Evolutionary conservation across 2,113 vertebrate genomes (phyloP).

Genomic region (Heteronetta atricapilla): DNA sequence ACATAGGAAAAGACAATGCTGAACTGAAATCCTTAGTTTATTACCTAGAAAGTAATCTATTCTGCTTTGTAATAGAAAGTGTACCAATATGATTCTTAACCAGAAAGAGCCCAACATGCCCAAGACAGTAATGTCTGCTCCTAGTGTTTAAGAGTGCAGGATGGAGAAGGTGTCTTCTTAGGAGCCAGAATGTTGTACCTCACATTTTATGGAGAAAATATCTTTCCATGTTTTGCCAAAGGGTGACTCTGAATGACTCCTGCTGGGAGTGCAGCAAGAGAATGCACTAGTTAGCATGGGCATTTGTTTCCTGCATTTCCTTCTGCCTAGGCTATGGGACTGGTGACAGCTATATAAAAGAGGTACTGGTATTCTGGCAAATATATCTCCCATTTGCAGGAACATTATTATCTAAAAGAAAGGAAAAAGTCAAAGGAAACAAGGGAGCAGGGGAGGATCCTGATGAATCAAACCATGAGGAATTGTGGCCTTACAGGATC

Average conservation of each 20-base stretch:
- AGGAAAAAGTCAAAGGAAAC: not conserved
- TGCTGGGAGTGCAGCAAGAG: not conserved
- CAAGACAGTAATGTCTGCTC: not conserved
- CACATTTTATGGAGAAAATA: not conserved
- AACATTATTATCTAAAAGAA: not conserved
- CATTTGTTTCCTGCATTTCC: not conserved
- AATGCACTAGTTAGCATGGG: not conserved
- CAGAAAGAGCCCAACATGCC: not conserved
- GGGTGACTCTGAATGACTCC: not conserved
- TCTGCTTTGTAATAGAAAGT: not conserved
- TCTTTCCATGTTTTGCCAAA: not conserved
- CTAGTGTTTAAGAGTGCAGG: not conserved
- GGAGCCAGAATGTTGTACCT: not conserved
- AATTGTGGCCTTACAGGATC: not conserved
- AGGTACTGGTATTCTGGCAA: not conserved
- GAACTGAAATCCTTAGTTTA: slow-evolving; percentile 23
- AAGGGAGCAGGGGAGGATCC: not conserved
- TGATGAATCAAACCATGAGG: not conserved
- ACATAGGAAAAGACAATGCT: not conserved
- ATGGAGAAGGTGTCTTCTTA: not conserved
- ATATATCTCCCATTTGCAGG: not conserved
- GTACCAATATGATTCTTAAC: not conserved
- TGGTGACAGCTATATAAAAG: not conserved
- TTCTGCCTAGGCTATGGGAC: not conserved
- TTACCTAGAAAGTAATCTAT: not conserved